phyloP scores from a whole-genome alignment of 2,888 invertebrate species.

The Amitus sp. region DNA sequence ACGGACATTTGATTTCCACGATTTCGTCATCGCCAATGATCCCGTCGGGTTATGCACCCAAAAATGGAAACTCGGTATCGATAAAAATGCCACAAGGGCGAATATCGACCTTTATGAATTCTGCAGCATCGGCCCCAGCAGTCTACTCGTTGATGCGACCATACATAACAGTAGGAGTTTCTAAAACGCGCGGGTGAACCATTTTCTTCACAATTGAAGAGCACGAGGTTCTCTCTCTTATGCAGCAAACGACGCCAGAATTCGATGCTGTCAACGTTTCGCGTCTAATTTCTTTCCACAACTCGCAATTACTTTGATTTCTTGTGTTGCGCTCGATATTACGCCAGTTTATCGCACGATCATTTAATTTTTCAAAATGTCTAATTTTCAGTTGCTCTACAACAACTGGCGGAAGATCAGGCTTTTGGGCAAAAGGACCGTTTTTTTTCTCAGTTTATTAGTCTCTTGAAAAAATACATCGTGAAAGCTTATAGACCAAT shows the following conservation, averaged over 20 bases:
- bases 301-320: constrained; percentile 17
- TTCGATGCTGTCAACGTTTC: constrained; percentile 27
- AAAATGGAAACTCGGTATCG: constrained; percentile 17
- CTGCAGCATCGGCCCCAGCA: no score
- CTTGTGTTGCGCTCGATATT: constrained; percentile 25
- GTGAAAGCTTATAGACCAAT: no score
- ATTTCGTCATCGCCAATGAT: constrained; percentile 25
- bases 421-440: constrained; percentile 9
- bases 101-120: no score
- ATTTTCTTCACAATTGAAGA: constrained; percentile 23
- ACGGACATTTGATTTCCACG: constrained; percentile 29
- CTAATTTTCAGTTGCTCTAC: constrained; percentile 2
- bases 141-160: constrained; percentile 19
- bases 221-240: constrained; percentile 20
- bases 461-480: no score
- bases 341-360: constrained; percentile 8
- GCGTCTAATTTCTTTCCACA: constrained; percentile 21
- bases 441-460: no score
- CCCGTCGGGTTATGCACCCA: constrained; percentile 31
- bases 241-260: constrained; percentile 30
- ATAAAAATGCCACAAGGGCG: constrained; percentile 23
- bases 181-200: constrained; percentile 16
- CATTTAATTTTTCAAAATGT: constrained; percentile 18
- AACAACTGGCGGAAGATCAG: constrained; percentile 11
- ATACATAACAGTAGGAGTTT: constrained; percentile 12